Base-by-base conservation (phyloP, 92 coral and sea anemone species). In the Palythoa caribaeorum region DNA sequence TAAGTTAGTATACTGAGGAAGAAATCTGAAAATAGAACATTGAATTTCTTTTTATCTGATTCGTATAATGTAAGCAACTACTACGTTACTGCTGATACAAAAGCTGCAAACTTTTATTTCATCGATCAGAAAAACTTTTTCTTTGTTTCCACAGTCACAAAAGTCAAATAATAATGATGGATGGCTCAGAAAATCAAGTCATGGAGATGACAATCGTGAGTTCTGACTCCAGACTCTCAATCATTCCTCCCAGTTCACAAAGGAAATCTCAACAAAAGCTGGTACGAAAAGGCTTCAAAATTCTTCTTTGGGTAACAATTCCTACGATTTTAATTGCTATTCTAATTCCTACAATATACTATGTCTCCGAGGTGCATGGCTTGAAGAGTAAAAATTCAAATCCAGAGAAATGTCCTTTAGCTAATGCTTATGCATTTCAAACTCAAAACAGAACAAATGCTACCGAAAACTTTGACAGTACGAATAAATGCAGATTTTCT, bases 401-500 rank as follows among this genome's bases (percentile, higher is more conserved):
- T 28, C 38, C 52, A 9, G 73, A 80, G 51, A 68, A 19, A 16
- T 81, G 86, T 14, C 10, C 62, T 10, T 47, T 47, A 16, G 11
- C 17, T 47, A 15, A 20, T 20, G 86, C 76, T 14, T 50, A 28
- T 47, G 40, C 19, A 2, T 44, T 51, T 3, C 75, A 21, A 6
- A 15, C 7, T 38, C 93, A 83, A 72, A 88, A 88, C 73, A n/a
- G 11, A 54, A 79, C 74, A 73, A 71, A 44, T 40, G 76, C 11
- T 50, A 57, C 15, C 68, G 76, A n/a, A 40, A 57, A 10, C 79
- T 75, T 15, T 83, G 73, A 63, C 62, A 53, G 72, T 62, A 48
- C 71, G 73, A 90, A 35, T 51, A 73, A 36, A 9, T 87, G 91
- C 73, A 9, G 38, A 20, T 84, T 81, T 80, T 94, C 98, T 19